Evolutionary conservation across 2,113 vertebrate genomes (phyloP), one percentile per base, ranked within the genome.

Genomic region (Heterocephalus glaber): DNA sequence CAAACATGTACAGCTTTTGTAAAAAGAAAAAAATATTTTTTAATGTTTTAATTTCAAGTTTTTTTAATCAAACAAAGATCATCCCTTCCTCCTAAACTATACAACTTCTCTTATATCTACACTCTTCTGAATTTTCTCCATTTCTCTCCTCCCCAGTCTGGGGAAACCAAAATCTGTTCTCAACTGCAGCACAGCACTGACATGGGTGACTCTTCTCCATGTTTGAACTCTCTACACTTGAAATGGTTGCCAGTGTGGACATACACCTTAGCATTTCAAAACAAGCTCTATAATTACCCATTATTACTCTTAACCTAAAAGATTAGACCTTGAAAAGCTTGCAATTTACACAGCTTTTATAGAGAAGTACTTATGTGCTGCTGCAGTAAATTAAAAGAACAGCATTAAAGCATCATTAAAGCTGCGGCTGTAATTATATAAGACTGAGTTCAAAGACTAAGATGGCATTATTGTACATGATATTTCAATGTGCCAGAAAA

Each of bases 301-400:
- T 74, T 82, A 87, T 52, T 74, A 35, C 72, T 76, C 49, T 80
- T 70, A 56, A 95, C 86, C 90, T 89, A 86, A 91, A 97, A 92
- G 93, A 74, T 87, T 63, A 87, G 83, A 89, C 82, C 56, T 85
- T 77, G 80, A 95, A 95, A 95, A 87, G 93, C 89, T 84, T 96
- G 66, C 83, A 90, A 97, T 96, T 85, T 88, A 91, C 82, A 84
- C 14, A 58, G 86, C 96, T 96, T 97, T 92, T 87, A 58, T 96
- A 60, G 68, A 89, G 80, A 83, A 94, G 83, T 35, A 95, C 63
- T 95, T 91, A 84, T 44, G 82, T 22, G 41, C 3, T 49, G 80
- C 68, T 38, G 56, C 28, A 72, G 60, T 66, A 84, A 94, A 96
- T 22, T 92, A 44, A 91, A 76, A 82, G 90, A 87, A 72, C 76